Conservation (phyloP, 92 coral and sea anemone genomes). For the Montipora capitata region DNA sequence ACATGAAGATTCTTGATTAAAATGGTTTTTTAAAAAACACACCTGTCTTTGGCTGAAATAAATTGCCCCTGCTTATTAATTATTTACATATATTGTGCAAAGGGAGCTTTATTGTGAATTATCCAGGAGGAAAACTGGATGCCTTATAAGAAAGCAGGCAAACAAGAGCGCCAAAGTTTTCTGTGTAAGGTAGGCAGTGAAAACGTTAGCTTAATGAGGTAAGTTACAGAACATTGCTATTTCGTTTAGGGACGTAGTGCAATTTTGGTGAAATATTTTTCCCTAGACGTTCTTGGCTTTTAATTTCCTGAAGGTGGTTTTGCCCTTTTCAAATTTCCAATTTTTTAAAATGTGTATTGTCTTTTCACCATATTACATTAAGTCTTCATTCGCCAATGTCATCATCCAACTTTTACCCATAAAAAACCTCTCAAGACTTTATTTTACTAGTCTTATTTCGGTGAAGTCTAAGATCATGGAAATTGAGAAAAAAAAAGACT, state of each 20-base stretch:
- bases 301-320: background rate
- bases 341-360: no score
- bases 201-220: no score
- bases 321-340: background rate
- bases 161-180: background rate
- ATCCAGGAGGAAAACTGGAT: background rate
- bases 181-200: background rate
- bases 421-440: no score
- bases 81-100: slow-evolving; percentile 15
- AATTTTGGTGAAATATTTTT: background rate
- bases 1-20: background rate
- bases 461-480: no score
- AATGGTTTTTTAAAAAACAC: slow-evolving; percentile 3
- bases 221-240: no score
- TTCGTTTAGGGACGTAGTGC: background rate
- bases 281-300: background rate
- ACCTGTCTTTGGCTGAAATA: background rate
- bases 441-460: no score
- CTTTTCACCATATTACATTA: no score
- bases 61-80: slow-evolving; percentile 10
- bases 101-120: background rate
- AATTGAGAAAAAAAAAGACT: no score
- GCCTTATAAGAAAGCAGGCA: background rate
- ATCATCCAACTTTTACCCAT: no score
- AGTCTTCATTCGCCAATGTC: no score